phyloP scores from a whole-genome alignment of 2,888 invertebrate species.

The Erebia palarica region DNA sequence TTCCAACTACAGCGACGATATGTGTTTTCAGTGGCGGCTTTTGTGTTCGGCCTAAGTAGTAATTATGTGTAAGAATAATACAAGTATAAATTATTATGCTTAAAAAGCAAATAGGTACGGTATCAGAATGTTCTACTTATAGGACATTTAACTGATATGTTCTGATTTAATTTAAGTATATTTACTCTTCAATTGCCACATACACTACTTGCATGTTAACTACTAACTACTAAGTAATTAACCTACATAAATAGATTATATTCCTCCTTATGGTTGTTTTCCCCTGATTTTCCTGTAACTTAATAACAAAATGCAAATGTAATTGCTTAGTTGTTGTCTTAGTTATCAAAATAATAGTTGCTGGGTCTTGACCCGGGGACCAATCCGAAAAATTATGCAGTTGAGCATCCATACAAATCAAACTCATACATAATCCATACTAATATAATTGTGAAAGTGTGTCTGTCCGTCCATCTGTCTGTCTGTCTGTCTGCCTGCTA shows the following conservation, averaged over 20 bases:
- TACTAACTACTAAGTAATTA: background rate
- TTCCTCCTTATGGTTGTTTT: background rate
- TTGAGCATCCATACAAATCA: too few relatives aligned
- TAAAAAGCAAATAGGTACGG: slow-evolving; percentile 3
- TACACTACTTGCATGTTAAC: background rate
- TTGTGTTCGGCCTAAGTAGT: background rate
- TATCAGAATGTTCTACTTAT: slow-evolving; percentile 26
- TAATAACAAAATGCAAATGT: too few relatives aligned
- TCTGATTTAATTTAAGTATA: background rate
- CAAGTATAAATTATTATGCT: background rate
- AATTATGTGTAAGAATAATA: background rate
- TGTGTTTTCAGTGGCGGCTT: too few relatives aligned
- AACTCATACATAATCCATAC: too few relatives aligned
- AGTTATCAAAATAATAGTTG: too few relatives aligned
- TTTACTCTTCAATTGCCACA: background rate
- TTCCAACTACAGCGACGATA: too few relatives aligned
- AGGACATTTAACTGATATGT: slow-evolving; percentile 36
- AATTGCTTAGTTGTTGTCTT: too few relatives aligned
- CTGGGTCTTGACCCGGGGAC: too few relatives aligned
- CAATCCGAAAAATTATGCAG: too few relatives aligned
- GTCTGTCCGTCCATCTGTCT: too few relatives aligned
- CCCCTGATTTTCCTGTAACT: background rate
- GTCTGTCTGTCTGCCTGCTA: too few relatives aligned
- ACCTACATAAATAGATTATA: background rate
- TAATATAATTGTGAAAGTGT: too few relatives aligned